These are phyloP conservation scores for Aplocera efformata DNA, from an alignment of 2,888 invertebrate genomes.

Conservation along the genomic window DNA sequence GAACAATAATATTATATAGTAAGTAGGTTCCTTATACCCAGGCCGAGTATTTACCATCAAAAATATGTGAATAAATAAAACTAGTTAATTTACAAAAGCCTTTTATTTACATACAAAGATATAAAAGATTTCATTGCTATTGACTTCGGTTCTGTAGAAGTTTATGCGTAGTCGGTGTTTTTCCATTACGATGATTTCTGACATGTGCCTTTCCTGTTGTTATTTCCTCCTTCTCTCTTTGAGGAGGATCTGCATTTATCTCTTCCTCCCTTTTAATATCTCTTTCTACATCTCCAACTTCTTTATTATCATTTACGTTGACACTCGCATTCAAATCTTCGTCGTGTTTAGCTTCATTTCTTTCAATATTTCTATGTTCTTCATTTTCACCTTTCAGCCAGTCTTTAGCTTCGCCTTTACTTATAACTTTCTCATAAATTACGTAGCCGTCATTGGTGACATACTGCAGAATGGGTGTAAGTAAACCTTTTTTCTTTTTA, in stretches of 20 bases:
- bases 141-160: conserved; percentile 3
- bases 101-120: conserved; percentile 22
- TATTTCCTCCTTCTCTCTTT: conserved; percentile 8
- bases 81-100: neutral
- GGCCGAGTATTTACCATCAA: no score
- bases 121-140: conserved; percentile 6
- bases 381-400: conserved; percentile 49
- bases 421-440: conserved; percentile 64
- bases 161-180: conserved; percentile 3
- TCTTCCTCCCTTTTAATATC: conserved; percentile 11
- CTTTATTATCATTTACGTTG: conserved; percentile 12
- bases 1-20: no score
- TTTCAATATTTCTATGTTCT: conserved; percentile 7
- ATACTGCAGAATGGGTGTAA: conserved; percentile 66
- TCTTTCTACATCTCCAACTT: conserved; percentile 6
- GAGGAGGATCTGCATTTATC: conserved; percentile 7
- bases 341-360: conserved; percentile 14
- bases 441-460: conserved; percentile 71
- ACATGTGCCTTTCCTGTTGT: conserved; percentile 6
- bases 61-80: no score
- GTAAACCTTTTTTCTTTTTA: conserved; percentile 36
- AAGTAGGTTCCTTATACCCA: no score
- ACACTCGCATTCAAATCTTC: conserved; percentile 20
- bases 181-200: conserved; percentile 18
- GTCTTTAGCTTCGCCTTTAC: conserved; percentile 59